phyloP scores from a whole-genome alignment of 2,888 invertebrate species.

The Tolmerus cingulatus region DNA sequence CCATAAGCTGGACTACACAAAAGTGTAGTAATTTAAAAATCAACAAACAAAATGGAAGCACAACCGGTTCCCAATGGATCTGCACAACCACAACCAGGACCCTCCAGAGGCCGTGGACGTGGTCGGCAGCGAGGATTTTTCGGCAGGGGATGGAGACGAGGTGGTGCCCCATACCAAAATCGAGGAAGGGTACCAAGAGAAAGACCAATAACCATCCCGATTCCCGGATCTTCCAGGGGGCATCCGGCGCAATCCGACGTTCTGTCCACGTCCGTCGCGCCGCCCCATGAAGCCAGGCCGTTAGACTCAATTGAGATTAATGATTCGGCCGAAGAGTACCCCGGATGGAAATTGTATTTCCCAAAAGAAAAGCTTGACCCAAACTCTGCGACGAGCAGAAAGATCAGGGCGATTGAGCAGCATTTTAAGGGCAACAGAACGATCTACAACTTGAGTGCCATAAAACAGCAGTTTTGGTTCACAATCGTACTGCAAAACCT shows the following conservation, averaged over 20 bases:
- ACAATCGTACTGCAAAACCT: constrained; percentile 68
- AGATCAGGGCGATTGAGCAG: constrained; percentile 66
- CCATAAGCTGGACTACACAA: too few species aligned
- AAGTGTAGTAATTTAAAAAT: too few species aligned
- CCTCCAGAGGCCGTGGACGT: neutral
- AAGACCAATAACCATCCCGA: neutral
- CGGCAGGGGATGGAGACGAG: neutral
- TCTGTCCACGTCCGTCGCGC: neutral
- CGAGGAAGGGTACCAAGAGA: neutral
- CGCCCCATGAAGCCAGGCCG: constrained; percentile 61
- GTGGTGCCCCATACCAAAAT: neutral
- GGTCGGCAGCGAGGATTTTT: constrained; percentile 18
- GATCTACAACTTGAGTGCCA: constrained; percentile 52
- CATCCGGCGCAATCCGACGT: neutral
- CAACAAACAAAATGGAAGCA: neutral
- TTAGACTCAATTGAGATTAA: constrained; percentile 60
- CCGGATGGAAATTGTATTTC: constrained; percentile 83
- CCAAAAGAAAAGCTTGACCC: constrained; percentile 69
- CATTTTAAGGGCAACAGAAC: constrained; percentile 63
- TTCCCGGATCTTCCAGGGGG: neutral
- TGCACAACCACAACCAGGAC: neutral
- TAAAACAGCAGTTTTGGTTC: constrained; percentile 53
- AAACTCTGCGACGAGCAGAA: constrained; percentile 64
- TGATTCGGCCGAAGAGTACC: constrained; percentile 63
- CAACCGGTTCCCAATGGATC: neutral